Evolutionary conservation across 2,113 vertebrate genomes (phyloP), one percentile per base, ranked within the genome.

Genomic region (Zapornia atra): DNA sequence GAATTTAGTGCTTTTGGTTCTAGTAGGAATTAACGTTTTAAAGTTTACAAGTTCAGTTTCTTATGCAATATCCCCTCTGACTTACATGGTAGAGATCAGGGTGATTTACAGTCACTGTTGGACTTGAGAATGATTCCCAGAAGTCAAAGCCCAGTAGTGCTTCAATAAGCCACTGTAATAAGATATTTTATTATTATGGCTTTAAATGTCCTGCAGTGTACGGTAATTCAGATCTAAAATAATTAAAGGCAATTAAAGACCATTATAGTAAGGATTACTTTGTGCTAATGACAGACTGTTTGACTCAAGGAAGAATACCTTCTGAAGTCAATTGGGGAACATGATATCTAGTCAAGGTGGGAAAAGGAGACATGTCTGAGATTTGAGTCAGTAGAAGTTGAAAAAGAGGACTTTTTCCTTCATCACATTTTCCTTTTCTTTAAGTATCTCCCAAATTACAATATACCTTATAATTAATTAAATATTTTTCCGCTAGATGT

Each of bases 191-290:
- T 97, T 97, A 90, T 97, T 93, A 97, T 96, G 84, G 61, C 96
- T 97, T 82, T 97, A 96, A 97, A 94, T 96, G 94, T 97, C 91
- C 96, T 98, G 60, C 88, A 96, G 91, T 97, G 92, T 97, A 97
- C 6, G 3, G 91, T 92, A 97, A 97, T 96, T 98, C 96, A 96
- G 83, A 97, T 95, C 93, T 96, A 97, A 98, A 98, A 97, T 97
- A 97, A 98, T 97, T 98, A 97, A 97, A 95, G 88, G 88, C 96
- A 98, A 98, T 98, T 96, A 98, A 96, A 97, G 86, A 57, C 77
- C 91, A 95, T 97, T 98, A 96, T 71, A 76, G 73, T 81, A 94
- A 96, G 82, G 90, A 97, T 96, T 97, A 97, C 90, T 97, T 96
- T 97, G 87, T 78, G 82, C 84, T 97, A 96, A 97, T 97, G 94